Evolutionary conservation across 2,797 vertebrate genomes (phyloP), one percentile per base, ranked within the genome.

Genomic region (Streptopelia turtur): DNA sequence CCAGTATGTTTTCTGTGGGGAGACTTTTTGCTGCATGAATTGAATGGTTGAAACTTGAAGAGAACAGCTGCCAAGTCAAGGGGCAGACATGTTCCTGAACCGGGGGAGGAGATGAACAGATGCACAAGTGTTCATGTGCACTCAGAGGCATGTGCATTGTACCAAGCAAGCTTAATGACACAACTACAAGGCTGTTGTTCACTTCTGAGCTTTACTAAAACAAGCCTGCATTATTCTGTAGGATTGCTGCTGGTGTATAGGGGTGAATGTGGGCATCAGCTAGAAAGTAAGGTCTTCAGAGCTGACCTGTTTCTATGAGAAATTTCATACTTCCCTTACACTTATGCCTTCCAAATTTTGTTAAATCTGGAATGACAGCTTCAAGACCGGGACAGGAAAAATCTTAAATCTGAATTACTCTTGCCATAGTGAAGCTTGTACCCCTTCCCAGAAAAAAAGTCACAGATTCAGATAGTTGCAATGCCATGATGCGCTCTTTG

Each of bases 21-120:
- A 93, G 66, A 56, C 63, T 93, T 94, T 88, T 53, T 94, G 85
- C 93, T 90, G 70, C 55, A 81, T 97, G 94, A 97, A 93, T 97
- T 94, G 91, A 66, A 85, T 59, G 87, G 83, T 11, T 93, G 89
- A 96, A 94, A 93, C 86, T 74, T 79, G 87, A 90, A 90, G 55
- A 93, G 52, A 82, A 57, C 18, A 41, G 43, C 91, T 95, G 97
- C 91, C 91, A 93, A 90, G 72, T 41, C 0, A 4, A 88, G 83
- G 74, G 80, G 61, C 80, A 86, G 69, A 64, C 79, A 66, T 50
- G 24, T 41, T 86, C 59, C 82, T 69, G 61, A 53, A 41, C 3
- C 5, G 12, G 39, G 11, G 6, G 21, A 20, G 25, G 3, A 52
- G 37, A 78, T 17, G 83, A 94, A 78, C 69, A 93, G 65, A 95